These are phyloP conservation scores for Scaptomyza caliginosa DNA, from an alignment of 2,888 invertebrate species.

Conservation along the genomic window DNA sequence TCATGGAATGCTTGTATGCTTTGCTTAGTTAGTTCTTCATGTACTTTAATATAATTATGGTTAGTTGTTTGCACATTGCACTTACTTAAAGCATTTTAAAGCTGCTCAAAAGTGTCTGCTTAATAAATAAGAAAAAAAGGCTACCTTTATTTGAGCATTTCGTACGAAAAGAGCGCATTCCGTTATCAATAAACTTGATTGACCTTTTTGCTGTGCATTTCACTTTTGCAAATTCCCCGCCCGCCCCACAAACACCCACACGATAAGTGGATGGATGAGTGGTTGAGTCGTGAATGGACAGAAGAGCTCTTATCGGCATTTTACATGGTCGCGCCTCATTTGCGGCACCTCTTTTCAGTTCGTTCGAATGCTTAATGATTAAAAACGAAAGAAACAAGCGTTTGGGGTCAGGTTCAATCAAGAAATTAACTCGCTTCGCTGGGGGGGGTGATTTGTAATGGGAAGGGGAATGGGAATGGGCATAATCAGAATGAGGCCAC, in stretches of 20 bases:
- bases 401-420: slow-evolving; percentile 22
- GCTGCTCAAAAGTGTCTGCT: too few relatives aligned
- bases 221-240: background rate
- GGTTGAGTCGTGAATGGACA: background rate
- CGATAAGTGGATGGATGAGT: slow-evolving; percentile 6
- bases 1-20: slow-evolving; percentile 1
- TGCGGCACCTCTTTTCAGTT: slow-evolving; percentile 43
- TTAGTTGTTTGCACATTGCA: background rate
- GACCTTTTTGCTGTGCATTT: background rate
- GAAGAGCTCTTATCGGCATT: slow-evolving; percentile 28
- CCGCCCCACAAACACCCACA: slow-evolving; percentile 9
- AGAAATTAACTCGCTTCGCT: background rate
- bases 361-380: slow-evolving; percentile 16
- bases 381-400: slow-evolving; percentile 4
- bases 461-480: background rate
- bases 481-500: slow-evolving; percentile 19
- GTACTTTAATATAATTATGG: background rate
- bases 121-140: too few relatives aligned
- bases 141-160: too few relatives aligned
- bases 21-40: background rate
- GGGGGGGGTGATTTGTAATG: background rate
- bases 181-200: background rate
- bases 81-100: background rate
- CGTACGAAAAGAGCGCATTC: too few relatives aligned
- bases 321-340: slow-evolving; percentile 41